Evolutionary conservation across 2,797 vertebrate species (phyloP).

Genomic region (Nannoperca obscura): DNA sequence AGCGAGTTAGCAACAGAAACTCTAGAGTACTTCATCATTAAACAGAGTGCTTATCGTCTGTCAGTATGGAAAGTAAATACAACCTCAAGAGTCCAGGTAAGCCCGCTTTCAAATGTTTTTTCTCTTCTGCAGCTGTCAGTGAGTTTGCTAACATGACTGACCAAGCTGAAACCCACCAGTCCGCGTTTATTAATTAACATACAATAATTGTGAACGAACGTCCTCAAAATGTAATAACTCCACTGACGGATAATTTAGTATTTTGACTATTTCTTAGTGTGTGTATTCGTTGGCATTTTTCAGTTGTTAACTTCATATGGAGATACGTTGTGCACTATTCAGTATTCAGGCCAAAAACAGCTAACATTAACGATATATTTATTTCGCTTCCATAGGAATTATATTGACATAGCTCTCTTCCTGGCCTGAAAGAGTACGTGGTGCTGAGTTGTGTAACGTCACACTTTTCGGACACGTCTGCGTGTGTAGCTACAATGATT

Average conservation of each 20-base stretch:
- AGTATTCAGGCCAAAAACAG: not conserved
- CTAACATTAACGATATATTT: not conserved
- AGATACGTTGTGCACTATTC: not conserved
- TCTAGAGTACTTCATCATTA: not conserved
- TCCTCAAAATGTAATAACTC: rapidly evolving
- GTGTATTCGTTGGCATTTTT: not conserved
- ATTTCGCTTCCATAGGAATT: rapidly evolving
- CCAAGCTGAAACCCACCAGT: not conserved
- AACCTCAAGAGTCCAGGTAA: constrained; percentile 88
- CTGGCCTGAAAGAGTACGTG: not conserved
- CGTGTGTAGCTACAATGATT: not conserved
- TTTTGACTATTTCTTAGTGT: not conserved
- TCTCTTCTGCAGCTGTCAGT: not conserved
- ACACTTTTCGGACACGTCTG: constrained; percentile 2
- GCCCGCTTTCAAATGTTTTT: not conserved
- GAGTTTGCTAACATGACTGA: constrained; percentile 12
- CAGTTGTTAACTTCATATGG: not conserved
- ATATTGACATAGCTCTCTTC: not conserved
- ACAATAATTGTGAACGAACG: not conserved
- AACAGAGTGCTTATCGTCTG: not conserved
- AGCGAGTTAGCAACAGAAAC: constrained; percentile 20
- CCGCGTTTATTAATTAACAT: not conserved
- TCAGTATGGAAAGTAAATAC: constrained; percentile 85
- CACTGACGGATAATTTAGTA: not conserved
- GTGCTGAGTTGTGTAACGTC: no score